phyloP scores from a whole-genome alignment of 2,113 vertebrate species.

The Platichthys flesus region DNA sequence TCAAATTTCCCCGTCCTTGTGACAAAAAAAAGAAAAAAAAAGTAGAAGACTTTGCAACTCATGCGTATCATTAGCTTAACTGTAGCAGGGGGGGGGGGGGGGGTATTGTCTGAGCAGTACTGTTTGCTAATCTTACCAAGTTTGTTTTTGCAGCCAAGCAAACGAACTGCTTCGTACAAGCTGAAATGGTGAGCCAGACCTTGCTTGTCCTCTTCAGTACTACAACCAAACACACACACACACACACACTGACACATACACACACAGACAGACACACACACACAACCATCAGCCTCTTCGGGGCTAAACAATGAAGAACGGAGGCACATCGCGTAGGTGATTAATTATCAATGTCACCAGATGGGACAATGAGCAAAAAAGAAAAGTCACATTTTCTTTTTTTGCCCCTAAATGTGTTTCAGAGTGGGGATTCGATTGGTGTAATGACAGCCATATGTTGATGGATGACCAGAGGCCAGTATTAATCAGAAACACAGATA shows the following conservation, averaged over 20 bases:
- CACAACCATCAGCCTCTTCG: conserved; percentile 43
- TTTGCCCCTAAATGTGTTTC: conserved; percentile 69
- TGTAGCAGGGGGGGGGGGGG: conserved; percentile 10
- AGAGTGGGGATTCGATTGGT: conserved; percentile 76
- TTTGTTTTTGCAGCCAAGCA: conserved; percentile 65
- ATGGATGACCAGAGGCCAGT: conserved; percentile 76
- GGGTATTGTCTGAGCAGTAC: conserved; percentile 33
- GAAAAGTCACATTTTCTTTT: conserved; percentile 61
- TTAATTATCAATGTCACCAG: conserved; percentile 84
- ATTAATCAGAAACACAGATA: conserved; percentile 79
- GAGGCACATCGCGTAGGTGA: conserved; percentile 77
- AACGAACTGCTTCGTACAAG: conserved; percentile 42
- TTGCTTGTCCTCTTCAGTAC: neutral
- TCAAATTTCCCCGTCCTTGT: conserved; percentile 18
- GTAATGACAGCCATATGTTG: conserved; percentile 81
- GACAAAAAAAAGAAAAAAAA: conserved; percentile 12
- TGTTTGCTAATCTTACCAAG: conserved; percentile 75
- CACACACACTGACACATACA: too few species aligned
- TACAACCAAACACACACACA: conserved; percentile 20
- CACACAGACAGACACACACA: conserved; percentile 14
- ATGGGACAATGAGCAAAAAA: conserved; percentile 69
- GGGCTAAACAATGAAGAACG: conserved; percentile 79
- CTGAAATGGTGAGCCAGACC: conserved; percentile 61
- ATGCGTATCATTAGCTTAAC: conserved; percentile 48
- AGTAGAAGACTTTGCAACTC: conserved; percentile 10